Evolutionary conservation across 2,888 invertebrate species (phyloP).

Genomic region (Lacanobia oleracea): DNA sequence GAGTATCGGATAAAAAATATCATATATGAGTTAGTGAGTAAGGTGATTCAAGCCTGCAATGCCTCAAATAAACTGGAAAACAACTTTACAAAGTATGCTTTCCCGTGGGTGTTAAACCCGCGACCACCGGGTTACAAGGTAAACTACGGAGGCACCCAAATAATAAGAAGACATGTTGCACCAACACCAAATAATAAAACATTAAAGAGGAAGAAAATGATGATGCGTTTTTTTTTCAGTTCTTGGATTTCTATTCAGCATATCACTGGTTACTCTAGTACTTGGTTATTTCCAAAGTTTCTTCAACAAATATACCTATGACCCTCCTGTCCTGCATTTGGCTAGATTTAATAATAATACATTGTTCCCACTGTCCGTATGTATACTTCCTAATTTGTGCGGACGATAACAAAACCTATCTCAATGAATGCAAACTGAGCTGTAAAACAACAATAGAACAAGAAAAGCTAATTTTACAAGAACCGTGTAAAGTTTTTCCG

Average conservation of each 20-base stretch:
- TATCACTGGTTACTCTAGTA: not conserved
- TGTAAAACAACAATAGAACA: conserved; percentile 60
- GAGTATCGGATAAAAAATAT: too few relatives aligned
- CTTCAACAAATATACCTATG: conserved; percentile 3
- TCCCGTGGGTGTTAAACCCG: too few relatives aligned
- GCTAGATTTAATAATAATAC: accelerated
- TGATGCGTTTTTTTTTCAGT: conserved; percentile 26
- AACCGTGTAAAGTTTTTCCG: conserved; percentile 37
- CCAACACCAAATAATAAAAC: too few relatives aligned
- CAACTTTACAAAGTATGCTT: too few relatives aligned
- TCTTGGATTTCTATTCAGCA: conserved; percentile 10
- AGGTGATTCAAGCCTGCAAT: too few relatives aligned
- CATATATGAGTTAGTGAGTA: too few relatives aligned
- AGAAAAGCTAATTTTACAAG: not conserved
- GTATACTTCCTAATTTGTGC: conserved; percentile 75
- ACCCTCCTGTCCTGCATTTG: accelerated
- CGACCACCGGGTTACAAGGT: too few relatives aligned
- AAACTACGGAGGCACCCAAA: too few relatives aligned
- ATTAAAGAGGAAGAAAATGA: too few relatives aligned
- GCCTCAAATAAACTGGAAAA: too few relatives aligned
- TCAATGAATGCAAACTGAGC: conserved; percentile 71
- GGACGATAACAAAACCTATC: conserved; percentile 70
- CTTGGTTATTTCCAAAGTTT: accelerated
- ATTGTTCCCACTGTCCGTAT: conserved; percentile 67
- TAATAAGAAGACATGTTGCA: too few relatives aligned